Evolutionary conservation across 2,797 vertebrate genomes (phyloP), one percentile per base, ranked within the genome.

Genomic region (Graptemys geographica): DNA sequence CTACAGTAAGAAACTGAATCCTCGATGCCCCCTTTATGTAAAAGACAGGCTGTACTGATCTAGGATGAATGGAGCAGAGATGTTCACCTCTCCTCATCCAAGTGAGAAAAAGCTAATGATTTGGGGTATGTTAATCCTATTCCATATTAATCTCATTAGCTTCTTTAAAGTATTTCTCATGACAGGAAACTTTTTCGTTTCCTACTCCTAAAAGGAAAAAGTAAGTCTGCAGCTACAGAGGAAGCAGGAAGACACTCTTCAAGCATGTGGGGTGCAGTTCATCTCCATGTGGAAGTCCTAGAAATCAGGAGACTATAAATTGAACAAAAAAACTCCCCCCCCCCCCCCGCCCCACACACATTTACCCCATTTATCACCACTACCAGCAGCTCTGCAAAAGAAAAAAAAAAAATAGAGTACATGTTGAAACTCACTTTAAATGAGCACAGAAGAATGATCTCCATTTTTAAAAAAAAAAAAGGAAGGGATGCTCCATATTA

Each of bases 401-500:
- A 44, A 57, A 57, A 57, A 25, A 41, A 25, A 11, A 11, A 11
- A 28, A 28, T 44, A 12, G 6, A 76, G 27, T 15, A 74, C 11
- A 44, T 44, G 69, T 74, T 74, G 21, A 47, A 76, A 76, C 23
- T 27, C 11, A 44, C 41, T 76, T 44, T 44, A 76, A 76, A 76
- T 23, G 25, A 76, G 23, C 21, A 76, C 23, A 41, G 12, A 21
- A 27, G 41, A 76, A 76, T 15, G 37, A 76, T 27, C 41, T 44
- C 72, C 37, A 44, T 44, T 9, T 51, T 6, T 6, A 59, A 12
- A 84, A 84, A 79, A 27, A 92, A 15, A 82, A 52, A 84, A n/a
- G 59, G 5, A 0, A 0, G 6, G 31, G 86, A 47, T 13, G 19
- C n/a, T 28, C 12, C 19, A 53, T 21, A 21, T 41, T 1, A 0